Conservation (phyloP, 2,113 vertebrate species). For the Octodon degus region DNA sequence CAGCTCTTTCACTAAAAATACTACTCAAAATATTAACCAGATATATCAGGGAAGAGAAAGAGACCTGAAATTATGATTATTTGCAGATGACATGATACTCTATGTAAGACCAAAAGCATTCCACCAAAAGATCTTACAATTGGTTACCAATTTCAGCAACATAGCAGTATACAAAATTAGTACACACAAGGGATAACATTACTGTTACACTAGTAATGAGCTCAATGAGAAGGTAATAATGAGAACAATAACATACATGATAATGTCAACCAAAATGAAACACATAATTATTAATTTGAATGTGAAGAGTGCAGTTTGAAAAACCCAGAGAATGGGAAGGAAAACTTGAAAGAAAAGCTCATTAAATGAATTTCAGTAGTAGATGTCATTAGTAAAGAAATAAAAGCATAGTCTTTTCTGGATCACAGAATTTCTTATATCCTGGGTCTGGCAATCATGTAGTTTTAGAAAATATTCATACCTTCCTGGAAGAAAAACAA, state of each 20-base stretch:
- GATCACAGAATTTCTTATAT: neutral
- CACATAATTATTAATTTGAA: neutral
- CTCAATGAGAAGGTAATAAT: neutral
- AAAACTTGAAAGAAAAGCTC: neutral
- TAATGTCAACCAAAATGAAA: neutral
- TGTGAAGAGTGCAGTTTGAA: too few relatives aligned
- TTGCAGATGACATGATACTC: neutral
- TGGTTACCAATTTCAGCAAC: neutral
- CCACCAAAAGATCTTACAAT: neutral
- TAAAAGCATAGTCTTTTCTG: neutral
- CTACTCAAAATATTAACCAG: neutral
- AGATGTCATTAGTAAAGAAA: neutral
- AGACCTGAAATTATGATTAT: neutral
- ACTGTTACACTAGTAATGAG: neutral
- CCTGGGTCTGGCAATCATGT: neutral
- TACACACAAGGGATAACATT: neutral
- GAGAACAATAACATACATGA: neutral
- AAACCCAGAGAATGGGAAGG: neutral
- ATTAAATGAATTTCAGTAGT: neutral
- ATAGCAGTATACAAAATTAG: neutral
- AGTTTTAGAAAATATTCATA: neutral
- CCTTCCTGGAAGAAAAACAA: neutral
- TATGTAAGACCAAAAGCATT: neutral
- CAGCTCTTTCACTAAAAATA: neutral
- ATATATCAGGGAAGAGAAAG: neutral